phyloP scores from a whole-genome alignment of 2,888 invertebrate genomes.

The Calameuta idolon region DNA sequence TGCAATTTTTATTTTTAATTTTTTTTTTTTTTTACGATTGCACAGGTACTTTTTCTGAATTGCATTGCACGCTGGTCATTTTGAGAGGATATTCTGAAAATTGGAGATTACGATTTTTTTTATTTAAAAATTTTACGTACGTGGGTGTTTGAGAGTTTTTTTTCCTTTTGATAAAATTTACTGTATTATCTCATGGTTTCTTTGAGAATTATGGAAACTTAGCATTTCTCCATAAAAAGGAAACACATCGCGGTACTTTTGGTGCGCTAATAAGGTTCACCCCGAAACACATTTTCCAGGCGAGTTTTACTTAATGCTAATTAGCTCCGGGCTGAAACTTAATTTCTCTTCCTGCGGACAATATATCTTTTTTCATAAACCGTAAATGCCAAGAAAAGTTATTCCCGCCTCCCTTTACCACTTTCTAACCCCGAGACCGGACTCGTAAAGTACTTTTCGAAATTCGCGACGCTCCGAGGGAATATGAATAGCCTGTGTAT shows the following conservation, averaged over 20 bases:
- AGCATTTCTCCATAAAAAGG: neutral
- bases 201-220: neutral
- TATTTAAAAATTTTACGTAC: neutral
- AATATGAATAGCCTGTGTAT: neutral
- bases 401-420: constrained; percentile 11
- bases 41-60: neutral
- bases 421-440: neutral
- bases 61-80: neutral
- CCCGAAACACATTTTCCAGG: constrained; percentile 25
- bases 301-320: constrained; percentile 29
- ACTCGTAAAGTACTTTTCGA: neutral
- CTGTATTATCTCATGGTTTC: neutral
- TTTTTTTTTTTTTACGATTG: neutral
- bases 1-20: neutral
- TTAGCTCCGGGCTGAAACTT: constrained; percentile 22
- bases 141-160: neutral
- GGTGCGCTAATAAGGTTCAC: constrained; percentile 21
- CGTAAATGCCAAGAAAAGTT: constrained; percentile 17
- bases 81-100: neutral
- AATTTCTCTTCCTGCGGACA: constrained; percentile 20
- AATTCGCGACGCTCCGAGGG: constrained; percentile 1
- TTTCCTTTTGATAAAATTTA: neutral
- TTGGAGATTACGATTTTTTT: neutral
- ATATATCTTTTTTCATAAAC: constrained; percentile 17
- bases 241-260: constrained; percentile 11